Evolutionary conservation across 2,888 invertebrate species (phyloP), one percentile per base, ranked within the genome.

Genomic region (Thymelicus acteon): DNA sequence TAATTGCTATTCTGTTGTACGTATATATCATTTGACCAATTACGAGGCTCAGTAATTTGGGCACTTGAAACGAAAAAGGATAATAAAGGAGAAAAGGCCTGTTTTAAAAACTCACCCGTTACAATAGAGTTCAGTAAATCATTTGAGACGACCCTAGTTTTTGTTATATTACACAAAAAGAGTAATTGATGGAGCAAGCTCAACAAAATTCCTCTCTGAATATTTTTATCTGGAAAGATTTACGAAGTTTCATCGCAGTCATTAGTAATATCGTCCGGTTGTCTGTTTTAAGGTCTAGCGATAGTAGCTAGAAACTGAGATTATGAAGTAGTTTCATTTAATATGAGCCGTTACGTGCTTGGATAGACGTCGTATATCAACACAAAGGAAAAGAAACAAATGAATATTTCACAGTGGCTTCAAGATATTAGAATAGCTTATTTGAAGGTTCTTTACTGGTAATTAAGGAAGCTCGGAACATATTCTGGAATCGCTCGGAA

Each of bases 171-270:
- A 58, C 24, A 58, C 69, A 70, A 70, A 70, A 70, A 64, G 62
- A 60, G 70, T 70, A 70, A 70, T 70, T 64, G 70, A 70, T 64
- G 70, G 60, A 64, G 64, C 60, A 47, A 69, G 70, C 70, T 70
- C 70, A 70, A 70, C 70, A 52, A 60, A 64, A 70, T 70, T 60
- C 60, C 61, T 68, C 60, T 58, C 58, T 70, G 70, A 70, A 70
- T 70, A 70, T 64, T 70, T 70, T 70, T 70, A 70, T 70, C 64
- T 70, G 70, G 24, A 54, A 49, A 60, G 40, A 64, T 70, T 64
- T 58, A 69, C 58, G 69, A 57, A 63, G 63, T 58, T 63, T 69
- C 69, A 58, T 63, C 69, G 58, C 58, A 49, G 58, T 69, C 69
- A 69, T 69, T 69, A 69, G 62, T 63, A 69, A 69, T 69, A 63